These are phyloP conservation scores for Tapera naevia DNA, from an alignment of 2,797 vertebrate species.

Conservation along the genomic window DNA sequence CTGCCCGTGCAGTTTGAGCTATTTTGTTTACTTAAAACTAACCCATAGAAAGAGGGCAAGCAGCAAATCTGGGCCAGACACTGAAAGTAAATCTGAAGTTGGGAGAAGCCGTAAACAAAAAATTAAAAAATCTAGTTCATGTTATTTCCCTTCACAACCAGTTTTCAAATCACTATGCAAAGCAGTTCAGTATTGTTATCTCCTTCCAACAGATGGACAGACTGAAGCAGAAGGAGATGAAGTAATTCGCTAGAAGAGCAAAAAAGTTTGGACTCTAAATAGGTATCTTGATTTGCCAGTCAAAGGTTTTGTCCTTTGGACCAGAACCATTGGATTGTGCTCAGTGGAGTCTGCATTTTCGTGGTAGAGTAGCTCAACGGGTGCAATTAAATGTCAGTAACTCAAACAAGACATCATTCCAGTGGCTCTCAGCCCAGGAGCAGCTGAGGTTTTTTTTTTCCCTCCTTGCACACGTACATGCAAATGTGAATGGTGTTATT, in stretches of 20 bases:
- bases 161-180: background rate
- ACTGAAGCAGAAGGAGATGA: background rate
- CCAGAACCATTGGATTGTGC: background rate
- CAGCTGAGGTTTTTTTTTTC: background rate
- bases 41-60: background rate
- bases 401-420: background rate
- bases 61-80: background rate
- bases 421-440: background rate
- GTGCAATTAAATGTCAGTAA: background rate
- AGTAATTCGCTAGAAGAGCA: background rate
- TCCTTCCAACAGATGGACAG: background rate
- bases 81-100: background rate
- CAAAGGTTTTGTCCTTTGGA: background rate
- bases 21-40: background rate
- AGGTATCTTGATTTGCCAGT: background rate
- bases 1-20: background rate
- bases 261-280: background rate
- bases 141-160: background rate
- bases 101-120: background rate
- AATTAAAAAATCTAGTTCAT: background rate
- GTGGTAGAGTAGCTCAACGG: rapidly evolving
- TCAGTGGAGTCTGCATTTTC: background rate
- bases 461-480: background rate
- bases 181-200: background rate
- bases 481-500: constrained; percentile 17